phyloP scores from a whole-genome alignment of 2,888 invertebrate species.

The Enchytraeus crypticus region DNA sequence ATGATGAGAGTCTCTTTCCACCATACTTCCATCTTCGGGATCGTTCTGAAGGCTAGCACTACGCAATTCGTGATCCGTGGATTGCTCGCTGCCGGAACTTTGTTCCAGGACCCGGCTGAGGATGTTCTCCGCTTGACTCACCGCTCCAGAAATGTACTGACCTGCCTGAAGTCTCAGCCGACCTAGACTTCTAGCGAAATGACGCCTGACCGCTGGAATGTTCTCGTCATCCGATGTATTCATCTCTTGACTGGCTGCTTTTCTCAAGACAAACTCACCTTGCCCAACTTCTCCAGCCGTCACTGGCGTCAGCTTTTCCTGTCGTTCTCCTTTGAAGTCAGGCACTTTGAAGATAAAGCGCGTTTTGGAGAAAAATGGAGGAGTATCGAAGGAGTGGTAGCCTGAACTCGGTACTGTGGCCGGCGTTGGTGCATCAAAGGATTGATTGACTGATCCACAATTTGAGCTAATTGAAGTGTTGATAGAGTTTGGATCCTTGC shows the following conservation, averaged over 20 bases:
- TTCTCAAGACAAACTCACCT: neutral
- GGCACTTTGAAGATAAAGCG: neutral
- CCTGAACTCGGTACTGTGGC: neutral
- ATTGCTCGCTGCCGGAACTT: neutral
- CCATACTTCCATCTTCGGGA: neutral
- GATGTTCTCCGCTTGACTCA: neutral
- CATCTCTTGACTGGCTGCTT: slow-evolving; percentile 2
- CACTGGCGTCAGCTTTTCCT: neutral
- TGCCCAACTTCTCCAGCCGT: neutral
- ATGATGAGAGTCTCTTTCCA: neutral
- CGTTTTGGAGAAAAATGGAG: neutral
- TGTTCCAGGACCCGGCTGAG: neutral
- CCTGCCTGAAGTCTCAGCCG: neutral
- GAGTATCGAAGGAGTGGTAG: neutral
- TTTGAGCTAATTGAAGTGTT: neutral
- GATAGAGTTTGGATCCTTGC: neutral
- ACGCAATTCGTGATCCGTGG: neutral
- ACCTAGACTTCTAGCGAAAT: neutral
- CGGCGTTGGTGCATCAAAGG: neutral
- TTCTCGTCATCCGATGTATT: neutral
- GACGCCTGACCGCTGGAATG: neutral
- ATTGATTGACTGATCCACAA: neutral
- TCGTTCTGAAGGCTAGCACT: neutral
- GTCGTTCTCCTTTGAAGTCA: neutral
- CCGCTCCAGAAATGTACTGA: slow-evolving; percentile 2